A percentile compares a stretch with the other conserved stretches of the same genome.
phyloP scores from a whole-genome alignment of 2,888 invertebrate species.

The Meteorus colon region DNA sequence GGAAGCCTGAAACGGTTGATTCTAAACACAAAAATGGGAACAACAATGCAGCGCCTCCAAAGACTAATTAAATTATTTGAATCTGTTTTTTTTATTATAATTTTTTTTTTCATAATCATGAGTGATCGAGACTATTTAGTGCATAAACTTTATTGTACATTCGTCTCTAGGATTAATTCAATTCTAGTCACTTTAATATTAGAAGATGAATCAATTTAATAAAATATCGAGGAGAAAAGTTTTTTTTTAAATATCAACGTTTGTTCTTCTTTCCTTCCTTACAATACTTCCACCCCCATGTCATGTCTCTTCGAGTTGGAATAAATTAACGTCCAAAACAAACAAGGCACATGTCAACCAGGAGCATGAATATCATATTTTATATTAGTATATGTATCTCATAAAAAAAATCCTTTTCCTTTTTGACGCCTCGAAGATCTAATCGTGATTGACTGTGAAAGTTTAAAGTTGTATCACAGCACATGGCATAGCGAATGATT shows the following conservation, averaged over 20 bases:
- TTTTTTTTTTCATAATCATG: conserved; percentile 19
- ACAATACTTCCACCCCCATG: neutral
- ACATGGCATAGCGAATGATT: neutral
- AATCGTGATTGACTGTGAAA: conserved; percentile 7
- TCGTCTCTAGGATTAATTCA: conserved; percentile 57
- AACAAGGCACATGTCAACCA: neutral
- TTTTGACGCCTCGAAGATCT: neutral
- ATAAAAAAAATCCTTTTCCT: neutral
- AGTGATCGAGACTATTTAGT: conserved; percentile 36
- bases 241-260: neutral
- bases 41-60: conserved; percentile 73
- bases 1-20: conserved; percentile 70
- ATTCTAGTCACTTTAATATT: conserved; percentile 63
- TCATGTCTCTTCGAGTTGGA: neutral
- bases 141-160: conserved; percentile 59
- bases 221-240: conserved; percentile 23
- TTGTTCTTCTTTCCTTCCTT: neutral
- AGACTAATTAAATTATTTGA: conserved; percentile 64
- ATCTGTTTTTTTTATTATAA: conserved; percentile 23
- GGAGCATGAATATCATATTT: neutral
- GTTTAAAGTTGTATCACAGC: conserved; percentile 5
- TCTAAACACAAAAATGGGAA: conserved; percentile 52
- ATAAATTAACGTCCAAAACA: conserved; percentile 1
- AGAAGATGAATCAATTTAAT: conserved; percentile 54
- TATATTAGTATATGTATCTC: neutral